Percentiles rank a stretch among this genome's conserved stretches.
phyloP scores from a whole-genome alignment of 1,140 invertebrate species.

The Sesamia nonagrioides region DNA sequence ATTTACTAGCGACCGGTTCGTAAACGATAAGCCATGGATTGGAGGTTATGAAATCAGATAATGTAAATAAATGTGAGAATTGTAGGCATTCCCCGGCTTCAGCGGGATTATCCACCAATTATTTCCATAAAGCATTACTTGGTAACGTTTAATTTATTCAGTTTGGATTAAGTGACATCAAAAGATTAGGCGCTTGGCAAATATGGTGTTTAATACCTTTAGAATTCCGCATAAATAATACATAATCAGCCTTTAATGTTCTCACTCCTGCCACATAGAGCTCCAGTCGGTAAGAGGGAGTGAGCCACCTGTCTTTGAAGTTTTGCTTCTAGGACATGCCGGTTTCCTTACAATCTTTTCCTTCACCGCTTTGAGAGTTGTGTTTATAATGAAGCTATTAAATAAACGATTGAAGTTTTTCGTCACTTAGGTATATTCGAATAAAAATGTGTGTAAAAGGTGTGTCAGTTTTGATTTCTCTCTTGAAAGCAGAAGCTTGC shows the following conservation, averaged over 20 bases:
- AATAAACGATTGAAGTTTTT: background rate
- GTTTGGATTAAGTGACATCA: constrained; percentile 15
- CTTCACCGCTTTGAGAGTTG: too few relatives aligned
- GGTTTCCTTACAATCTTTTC: too few relatives aligned
- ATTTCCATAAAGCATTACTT: constrained; percentile 21
- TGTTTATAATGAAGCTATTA: background rate
- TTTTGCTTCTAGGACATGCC: too few relatives aligned
- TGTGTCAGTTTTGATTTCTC: background rate
- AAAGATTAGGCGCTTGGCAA: constrained; percentile 12
- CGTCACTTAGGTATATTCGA: background rate
- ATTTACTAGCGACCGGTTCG: constrained; percentile 15
- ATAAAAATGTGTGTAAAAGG: background rate
- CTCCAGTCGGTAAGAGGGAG: too few relatives aligned
- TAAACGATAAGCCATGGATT: constrained; percentile 20
- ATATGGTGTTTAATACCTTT: constrained; percentile 3
- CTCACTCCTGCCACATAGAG: too few relatives aligned
- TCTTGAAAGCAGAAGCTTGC: constrained; percentile 1
- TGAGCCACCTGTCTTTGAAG: too few relatives aligned
- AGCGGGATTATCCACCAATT: constrained; percentile 21
- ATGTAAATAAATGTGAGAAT: constrained; percentile 30
- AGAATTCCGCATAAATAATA: too few relatives aligned
- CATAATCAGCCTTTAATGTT: too few relatives aligned
- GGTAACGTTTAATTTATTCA: constrained; percentile 28
- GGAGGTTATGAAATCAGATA: constrained; percentile 37
- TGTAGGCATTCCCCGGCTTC: constrained; percentile 7